Base-by-base conservation (phyloP, 1,140 invertebrate species). In the Cherax destructor region DNA sequence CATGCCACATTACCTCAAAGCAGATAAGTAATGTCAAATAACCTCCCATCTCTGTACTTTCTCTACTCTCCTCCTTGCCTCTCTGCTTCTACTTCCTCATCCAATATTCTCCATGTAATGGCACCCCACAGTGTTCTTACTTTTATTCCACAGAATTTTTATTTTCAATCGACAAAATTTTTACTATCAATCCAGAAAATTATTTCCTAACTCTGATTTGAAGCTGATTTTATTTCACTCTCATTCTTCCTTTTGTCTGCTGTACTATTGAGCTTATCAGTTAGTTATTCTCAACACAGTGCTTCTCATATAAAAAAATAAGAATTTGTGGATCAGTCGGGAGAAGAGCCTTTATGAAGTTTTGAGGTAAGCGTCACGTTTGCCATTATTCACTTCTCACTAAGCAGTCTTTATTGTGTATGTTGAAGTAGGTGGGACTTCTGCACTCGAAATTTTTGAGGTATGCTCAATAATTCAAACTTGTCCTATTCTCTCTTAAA, bases 1-100 rank as follows among this genome's bases (percentile, higher is more conserved):
- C 79, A 81, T 81, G 79, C 52, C 11, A 56, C 79, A 81, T 81
- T 52, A 59, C 50, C 56, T 81, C 79, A 52, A 9, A 50, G 49
- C 65, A 85, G 83, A 85, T 85, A 72, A 72, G 83, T 85, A 74
- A 72, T 50, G 41, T 74, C 30, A 24, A 74, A 72, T 50, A 49
- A 49, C 77, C 77, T 79, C 77, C 83, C 52, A 52, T 50, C 47
- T 86, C 83, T 86, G 4, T 52, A 41, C 59, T 65, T 11, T 13
- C 47, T 30, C 18, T n/a, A n/a, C 47, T 30, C 41, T 24, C 7
- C 30, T 21, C 65, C 61, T 18, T 16, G 61, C 52, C 13, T n/a
- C 47, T 59, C 83, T 18, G 65, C n/a, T 6, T n/a, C 47, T 74
- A 61, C 30, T 52, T 56, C 18, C 10, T 76, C 16, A 52, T 24